phyloP scores from a whole-genome alignment of 2,113 vertebrate species.

The Rhinoptilus africanus region DNA sequence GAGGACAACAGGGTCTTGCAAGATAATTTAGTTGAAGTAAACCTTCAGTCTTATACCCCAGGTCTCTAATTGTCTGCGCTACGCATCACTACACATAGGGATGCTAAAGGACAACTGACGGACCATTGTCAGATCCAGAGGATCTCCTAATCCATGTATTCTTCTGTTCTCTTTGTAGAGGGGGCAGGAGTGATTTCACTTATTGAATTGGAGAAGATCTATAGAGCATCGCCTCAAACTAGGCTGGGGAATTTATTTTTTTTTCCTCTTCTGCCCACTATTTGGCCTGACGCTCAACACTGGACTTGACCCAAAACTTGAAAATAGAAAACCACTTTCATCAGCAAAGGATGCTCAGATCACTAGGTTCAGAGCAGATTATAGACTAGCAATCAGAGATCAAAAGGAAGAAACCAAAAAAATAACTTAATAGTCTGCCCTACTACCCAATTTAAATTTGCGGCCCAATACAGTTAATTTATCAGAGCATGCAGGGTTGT shows the following conservation, averaged over 20 bases:
- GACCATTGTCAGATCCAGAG: background rate
- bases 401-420: conserved; percentile 14
- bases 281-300: background rate
- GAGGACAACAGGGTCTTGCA: background rate
- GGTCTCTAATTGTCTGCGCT: background rate
- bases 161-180: background rate
- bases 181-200: background rate
- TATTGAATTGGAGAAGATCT: background rate
- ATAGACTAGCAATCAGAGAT: background rate
- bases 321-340: background rate
- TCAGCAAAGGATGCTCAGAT: background rate
- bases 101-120: background rate
- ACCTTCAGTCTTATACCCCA: background rate
- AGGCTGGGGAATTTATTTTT: background rate
- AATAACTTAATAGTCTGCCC: background rate
- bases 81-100: background rate
- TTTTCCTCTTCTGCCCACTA: background rate
- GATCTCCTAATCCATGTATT: background rate
- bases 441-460: background rate
- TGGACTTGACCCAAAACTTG: background rate
- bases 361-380: conserved; percentile 11
- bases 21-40: background rate
- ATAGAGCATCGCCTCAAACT: background rate
- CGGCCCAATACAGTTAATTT: conserved; percentile 16
- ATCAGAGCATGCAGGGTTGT: background rate